Base-by-base conservation (phyloP, 2,888 invertebrate species). In the Sussaba pulchella region DNA sequence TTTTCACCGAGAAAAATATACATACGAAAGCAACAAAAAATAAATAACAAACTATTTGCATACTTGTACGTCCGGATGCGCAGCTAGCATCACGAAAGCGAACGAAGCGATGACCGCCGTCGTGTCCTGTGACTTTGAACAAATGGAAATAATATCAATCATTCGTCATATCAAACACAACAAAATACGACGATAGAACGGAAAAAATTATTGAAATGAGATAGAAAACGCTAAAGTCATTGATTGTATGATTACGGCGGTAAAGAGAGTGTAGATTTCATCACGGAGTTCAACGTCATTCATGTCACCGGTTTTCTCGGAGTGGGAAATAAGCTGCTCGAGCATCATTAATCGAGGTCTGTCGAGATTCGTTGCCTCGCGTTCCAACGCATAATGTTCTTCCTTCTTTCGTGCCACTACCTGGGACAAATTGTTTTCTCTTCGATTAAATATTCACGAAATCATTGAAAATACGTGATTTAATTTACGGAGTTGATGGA, bases 181-280 rank as follows among this genome's bases (percentile, higher is more conserved):
- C n/a, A n/a, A 8, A 66, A 21, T 5, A 19, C 45, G 6, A 19
- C 1, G 47, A 12, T 36, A 0, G 12, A 50, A 66, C n/a, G n/a
- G n/a, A 47, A 21, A 41, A 14, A n/a, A 8, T 47, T 47, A 17
- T 47, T 9, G 17, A 21, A 17, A 54, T 21, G 39, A 41, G 4
- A 26, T 66, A n/a, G 6, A 26, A 47, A 10, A 24, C 10, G 26
- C 14, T 12, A 4, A 0, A 21, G n/a, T 14, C 1, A 36, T 41
- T 1, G 26, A n/a, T 59, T 66, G 9, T 0, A 47, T 61, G 82
- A 70, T 81, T 82, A 85, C 87, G 5, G 87, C 87, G 2, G 84
- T 84, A 45, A 85, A 86, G 4, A 87, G 0, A 0, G 87, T 86
- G 63, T 85, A 86, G n/a, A 81, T 80, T 77, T 87, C 82, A 17